Conservation (phyloP, 2,888 invertebrate species). For the Pachliopta kotzebuea region DNA sequence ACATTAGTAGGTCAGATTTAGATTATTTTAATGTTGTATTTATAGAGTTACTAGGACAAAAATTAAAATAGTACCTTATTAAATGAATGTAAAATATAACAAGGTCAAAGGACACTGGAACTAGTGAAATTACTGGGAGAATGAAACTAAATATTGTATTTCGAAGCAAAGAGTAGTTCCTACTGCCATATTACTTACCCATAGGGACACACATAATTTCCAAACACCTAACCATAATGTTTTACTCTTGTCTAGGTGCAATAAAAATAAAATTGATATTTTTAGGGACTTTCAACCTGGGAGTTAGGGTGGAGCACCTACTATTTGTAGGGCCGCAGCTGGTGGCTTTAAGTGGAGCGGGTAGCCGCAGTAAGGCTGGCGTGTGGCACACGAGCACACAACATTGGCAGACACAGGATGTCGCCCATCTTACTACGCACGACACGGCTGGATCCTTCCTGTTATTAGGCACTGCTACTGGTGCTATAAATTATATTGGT, state of each 20-base stretch:
- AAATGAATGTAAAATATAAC: no score
- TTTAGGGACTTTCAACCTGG: slow-evolving; percentile 92
- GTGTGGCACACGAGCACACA: slow-evolving; percentile 99
- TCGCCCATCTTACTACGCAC: slow-evolving; percentile 96
- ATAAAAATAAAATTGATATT: background rate
- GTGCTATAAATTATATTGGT: slow-evolving; percentile 98
- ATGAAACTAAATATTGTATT: no score
- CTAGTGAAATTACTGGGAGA: no score
- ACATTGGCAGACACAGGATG: slow-evolving; percentile 98
- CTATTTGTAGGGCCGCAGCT: slow-evolving; percentile 98
- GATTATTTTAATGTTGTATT: background rate
- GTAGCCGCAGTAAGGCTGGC: slow-evolving; percentile 88
- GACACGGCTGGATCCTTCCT: slow-evolving; percentile 98
- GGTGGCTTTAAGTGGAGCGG: slow-evolving; percentile 91
- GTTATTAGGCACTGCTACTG: slow-evolving; percentile 96
- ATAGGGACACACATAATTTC: no score
- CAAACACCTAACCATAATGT: no score
- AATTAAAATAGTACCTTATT: no score
- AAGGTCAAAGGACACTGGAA: no score
- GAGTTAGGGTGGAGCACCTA: slow-evolving; percentile 95
- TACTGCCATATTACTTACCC: no score
- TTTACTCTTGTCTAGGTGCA: no score
- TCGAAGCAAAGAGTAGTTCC: no score
- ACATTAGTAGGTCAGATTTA: slow-evolving; percentile 66
- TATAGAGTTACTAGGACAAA: background rate